Base-by-base conservation (phyloP, 2,113 vertebrate genomes). In the Malurus cyaneus region DNA sequence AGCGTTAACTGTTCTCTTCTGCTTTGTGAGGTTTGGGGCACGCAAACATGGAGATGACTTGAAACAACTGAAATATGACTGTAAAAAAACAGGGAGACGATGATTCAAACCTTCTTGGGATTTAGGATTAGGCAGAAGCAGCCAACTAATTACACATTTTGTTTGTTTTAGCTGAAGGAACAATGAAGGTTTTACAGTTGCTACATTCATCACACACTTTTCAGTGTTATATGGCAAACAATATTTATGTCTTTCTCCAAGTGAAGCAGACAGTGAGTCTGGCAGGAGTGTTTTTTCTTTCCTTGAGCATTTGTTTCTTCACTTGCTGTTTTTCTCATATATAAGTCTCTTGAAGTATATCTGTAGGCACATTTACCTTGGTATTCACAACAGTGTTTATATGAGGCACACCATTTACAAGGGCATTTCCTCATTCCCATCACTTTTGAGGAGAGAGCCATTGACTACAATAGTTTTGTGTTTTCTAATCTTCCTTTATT, bases 231-330 rank as follows among this genome's bases (percentile, higher is more conserved):
- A 62, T 88, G 85, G 94, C 91, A 96, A 97, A 97, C 84, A 93
- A 64, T 96, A 97, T 96, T 97, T 96, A 96, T 88, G 94, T 79
- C 92, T 95, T 91, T 95, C 54, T 95, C 79, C 85, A 96, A 96
- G 85, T 71, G 94, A 92, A 95, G 94, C 91, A 97, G 97, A 94
- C 97, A 96, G 3, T 41, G 91, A 96, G 89, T 97, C 96, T 96
- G 96, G 96, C 70, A 93, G 66, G 69, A 83, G 15, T 91, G 73
- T 32, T 60, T 79, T 92, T 89, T 44, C 6, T 41, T 89, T 84
- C 57, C 78, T 67, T 25, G 91, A 69, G 65, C 65, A 79, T 81
- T 91, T 94, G 59, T 91, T 93, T 70, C 84, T 73, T 74, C 29
- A 69, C 52, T 61, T 86, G 65, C 93, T 93, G 92, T 28, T 95